These are phyloP conservation scores for Astyanax mexicanus DNA, from an alignment of 2,797 vertebrate species.

Conservation along the genomic window DNA sequence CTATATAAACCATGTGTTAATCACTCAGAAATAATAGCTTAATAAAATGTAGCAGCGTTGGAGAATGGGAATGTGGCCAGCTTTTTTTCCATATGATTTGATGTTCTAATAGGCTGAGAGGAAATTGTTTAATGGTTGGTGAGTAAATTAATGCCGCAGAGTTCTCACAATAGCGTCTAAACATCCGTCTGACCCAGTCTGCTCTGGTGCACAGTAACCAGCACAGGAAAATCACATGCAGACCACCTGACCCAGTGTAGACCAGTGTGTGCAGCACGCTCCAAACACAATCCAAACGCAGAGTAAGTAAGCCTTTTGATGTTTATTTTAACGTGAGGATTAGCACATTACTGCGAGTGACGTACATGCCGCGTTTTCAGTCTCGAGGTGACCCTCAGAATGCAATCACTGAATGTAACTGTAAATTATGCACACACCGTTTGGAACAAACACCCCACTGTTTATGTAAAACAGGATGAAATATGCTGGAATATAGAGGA, in stretches of 20 bases:
- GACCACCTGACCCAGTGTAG: constrained; percentile 36
- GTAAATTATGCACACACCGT: too few species aligned
- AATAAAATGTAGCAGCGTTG: not conserved
- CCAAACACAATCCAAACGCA: constrained; percentile 18
- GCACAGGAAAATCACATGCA: constrained; percentile 52
- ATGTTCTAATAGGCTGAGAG: constrained; percentile 1
- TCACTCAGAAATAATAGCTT: constrained; percentile 11
- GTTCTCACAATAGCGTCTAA: not conserved
- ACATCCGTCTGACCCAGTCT: constrained; percentile 11
- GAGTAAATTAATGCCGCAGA: constrained; percentile 6
- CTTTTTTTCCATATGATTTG: not conserved
- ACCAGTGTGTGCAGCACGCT: not conserved
- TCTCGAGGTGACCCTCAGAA: not conserved
- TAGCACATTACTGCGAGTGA: constrained; percentile 10
- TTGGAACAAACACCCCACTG: not conserved
- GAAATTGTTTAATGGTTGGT: constrained; percentile 9
- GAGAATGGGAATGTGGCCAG: not conserved
- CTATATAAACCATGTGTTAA: constrained; percentile 12
- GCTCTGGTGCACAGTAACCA: constrained; percentile 37
- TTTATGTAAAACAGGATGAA: not conserved
- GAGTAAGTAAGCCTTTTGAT: constrained; percentile 21
- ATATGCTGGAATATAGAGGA: not conserved
- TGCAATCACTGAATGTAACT: not conserved
- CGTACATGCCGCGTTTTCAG: not conserved
- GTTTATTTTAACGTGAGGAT: constrained; percentile 19